Conservation (phyloP, 1,140 invertebrate genomes). For the Drosophila suzukii region DNA sequence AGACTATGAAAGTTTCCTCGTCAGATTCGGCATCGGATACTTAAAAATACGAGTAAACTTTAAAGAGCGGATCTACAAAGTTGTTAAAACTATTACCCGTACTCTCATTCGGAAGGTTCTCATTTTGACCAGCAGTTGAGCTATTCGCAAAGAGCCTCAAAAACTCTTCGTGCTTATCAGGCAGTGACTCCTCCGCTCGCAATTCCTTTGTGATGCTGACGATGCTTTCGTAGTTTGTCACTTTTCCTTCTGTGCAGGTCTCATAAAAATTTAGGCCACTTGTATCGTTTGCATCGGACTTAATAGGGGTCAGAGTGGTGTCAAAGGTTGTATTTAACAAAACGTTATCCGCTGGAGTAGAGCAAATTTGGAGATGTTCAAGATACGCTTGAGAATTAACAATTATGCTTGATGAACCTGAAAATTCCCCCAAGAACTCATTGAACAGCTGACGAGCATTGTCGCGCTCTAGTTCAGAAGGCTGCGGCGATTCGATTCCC, state of each 20-base stretch:
- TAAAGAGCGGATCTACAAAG: background rate
- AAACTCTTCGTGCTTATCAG: conserved; percentile 60
- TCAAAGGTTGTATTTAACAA: conserved; percentile 11
- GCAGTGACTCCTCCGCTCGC: background rate
- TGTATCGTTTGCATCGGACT: conserved; percentile 3
- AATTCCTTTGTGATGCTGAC: conserved; percentile 6
- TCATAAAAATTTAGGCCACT: conserved; percentile 54
- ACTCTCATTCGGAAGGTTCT: conserved; percentile 53
- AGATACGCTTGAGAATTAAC: background rate
- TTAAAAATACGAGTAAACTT: conserved; percentile 7
- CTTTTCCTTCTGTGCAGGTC: conserved; percentile 47
- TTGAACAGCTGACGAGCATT: conserved; percentile 62
- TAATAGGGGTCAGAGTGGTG: conserved; percentile 48
- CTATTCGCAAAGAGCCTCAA: conserved; percentile 49
- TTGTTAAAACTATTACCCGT: conserved; percentile 29
- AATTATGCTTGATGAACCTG: background rate
- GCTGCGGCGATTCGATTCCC: conserved; percentile 67
- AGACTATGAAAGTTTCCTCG: conserved; percentile 76
- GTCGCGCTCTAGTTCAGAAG: conserved; percentile 42
- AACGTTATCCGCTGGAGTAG: conserved; percentile 50
- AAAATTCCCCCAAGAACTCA: conserved; percentile 67
- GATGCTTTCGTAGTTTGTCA: conserved; percentile 55
- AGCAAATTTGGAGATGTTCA: conserved; percentile 30
- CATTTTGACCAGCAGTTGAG: conserved; percentile 20
- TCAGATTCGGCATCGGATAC: conserved; percentile 79